These are phyloP conservation scores for Neosalanx taihuensis DNA, from an alignment of 2,797 vertebrate genomes.

Conservation along the genomic window DNA sequence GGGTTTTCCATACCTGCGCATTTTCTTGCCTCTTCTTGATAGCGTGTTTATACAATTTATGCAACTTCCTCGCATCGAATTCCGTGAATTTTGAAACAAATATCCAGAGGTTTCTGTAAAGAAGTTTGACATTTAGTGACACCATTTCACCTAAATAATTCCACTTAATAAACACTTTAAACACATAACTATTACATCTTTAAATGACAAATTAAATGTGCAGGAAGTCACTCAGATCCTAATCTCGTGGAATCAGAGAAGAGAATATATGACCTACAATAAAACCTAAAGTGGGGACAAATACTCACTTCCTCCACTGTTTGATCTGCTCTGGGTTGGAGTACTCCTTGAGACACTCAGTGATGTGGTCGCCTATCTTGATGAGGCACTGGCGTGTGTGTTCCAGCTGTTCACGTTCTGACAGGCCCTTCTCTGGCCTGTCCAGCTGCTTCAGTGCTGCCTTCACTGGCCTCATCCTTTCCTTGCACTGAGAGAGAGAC, in stretches of 20 bases:
- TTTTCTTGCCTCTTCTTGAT: conserved; percentile 97
- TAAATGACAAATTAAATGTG: neutral
- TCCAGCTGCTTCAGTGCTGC: conserved; percentile 97
- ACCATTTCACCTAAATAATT: no score
- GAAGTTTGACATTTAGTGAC: conserved; percentile 15
- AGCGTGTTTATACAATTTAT: conserved; percentile 97
- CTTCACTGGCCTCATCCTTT: conserved; percentile 97
- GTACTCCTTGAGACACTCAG: conserved; percentile 95
- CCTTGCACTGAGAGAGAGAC: conserved; percentile 85
- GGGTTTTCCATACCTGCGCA: conserved; percentile 79
- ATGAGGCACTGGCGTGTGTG: conserved; percentile 97
- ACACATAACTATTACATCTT: neutral
- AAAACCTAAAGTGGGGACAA: neutral
- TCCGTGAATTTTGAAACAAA: conserved; percentile 99
- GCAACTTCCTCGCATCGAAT: conserved; percentile 97
- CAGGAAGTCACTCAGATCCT: neutral
- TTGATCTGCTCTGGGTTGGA: conserved; percentile 95
- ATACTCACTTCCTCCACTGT: conserved; percentile 95
- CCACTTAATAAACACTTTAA: neutral
- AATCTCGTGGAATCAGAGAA: neutral
- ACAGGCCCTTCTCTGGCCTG: conserved; percentile 95
- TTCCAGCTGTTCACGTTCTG: conserved; percentile 95
- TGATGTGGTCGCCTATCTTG: conserved; percentile 98
- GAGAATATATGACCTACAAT: no score
- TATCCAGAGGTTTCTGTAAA: conserved; percentile 94